Percentiles rank a stretch among this genome's conserved stretches.
These are phyloP conservation scores for Nipponia nippon DNA, from an alignment of 2,113 vertebrate species.

Conservation along the genomic window DNA sequence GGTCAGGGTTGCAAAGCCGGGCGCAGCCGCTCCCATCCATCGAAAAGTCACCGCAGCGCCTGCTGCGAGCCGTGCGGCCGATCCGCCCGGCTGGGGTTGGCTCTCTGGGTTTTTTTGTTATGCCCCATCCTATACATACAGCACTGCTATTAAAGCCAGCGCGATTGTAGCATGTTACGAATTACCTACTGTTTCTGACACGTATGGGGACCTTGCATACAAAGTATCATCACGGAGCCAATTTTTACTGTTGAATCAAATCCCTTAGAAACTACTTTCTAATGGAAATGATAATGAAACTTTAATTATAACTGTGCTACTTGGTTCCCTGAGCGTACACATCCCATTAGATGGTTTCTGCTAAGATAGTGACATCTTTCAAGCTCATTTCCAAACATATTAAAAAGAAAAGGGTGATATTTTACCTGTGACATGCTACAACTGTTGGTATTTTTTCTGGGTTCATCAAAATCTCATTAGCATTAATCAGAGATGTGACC, in stretches of 20 bases:
- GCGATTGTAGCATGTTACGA: not conserved
- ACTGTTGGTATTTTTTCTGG: conserved; percentile 12
- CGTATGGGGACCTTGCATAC: not conserved
- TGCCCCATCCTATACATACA: not conserved
- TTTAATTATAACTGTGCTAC: conserved; percentile 65
- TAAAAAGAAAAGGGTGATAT: not conserved
- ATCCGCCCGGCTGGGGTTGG: accelerated
- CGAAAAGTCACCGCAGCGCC: not conserved
- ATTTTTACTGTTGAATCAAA: conserved; percentile 38
- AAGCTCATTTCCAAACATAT: conserved; percentile 42
- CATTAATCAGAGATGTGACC: not conserved
- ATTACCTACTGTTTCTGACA: not conserved
- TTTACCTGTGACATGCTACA: conserved; percentile 7
- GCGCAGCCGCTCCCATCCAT: not conserved
- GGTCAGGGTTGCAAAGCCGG: not conserved
- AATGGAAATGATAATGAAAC: conserved; percentile 65
- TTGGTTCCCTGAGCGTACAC: conserved; percentile 45
- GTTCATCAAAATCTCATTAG: not conserved
- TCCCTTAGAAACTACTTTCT: conserved; percentile 49
- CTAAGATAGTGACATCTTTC: conserved; percentile 42
- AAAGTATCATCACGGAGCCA: not conserved
- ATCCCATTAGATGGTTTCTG: conserved; percentile 62
- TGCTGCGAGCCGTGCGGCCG: accelerated
- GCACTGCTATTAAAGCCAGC: not conserved
- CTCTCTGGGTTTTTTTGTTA: not conserved